phyloP scores from a whole-genome alignment of 1,140 invertebrate genomes.

The Ctenoplectra terminalis region DNA sequence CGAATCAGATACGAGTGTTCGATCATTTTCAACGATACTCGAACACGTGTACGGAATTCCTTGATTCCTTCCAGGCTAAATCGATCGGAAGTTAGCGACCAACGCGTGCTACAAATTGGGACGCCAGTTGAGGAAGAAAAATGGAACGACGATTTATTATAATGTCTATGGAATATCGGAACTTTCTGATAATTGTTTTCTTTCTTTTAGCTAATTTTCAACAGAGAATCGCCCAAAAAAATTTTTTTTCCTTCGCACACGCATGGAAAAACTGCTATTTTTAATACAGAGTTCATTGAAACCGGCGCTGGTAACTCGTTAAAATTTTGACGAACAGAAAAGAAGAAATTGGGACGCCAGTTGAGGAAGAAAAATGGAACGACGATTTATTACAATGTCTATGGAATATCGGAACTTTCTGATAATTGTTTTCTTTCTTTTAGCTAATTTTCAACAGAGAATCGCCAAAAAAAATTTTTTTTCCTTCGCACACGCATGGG shows the following conservation, averaged over 20 bases:
- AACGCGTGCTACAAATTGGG: too few relatives aligned
- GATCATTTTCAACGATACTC: slow-evolving; percentile 6
- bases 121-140: background rate
- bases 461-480: too few relatives aligned
- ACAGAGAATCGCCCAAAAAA: too few relatives aligned
- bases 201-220: too few relatives aligned
- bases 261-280: too few relatives aligned
- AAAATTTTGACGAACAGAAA: background rate
- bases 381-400: background rate
- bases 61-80: background rate
- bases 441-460: too few relatives aligned
- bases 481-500: too few relatives aligned
- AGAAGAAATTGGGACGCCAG: too few relatives aligned
- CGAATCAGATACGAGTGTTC: background rate
- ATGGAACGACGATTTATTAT: background rate
- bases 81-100: background rate
- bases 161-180: background rate
- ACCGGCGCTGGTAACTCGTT: slow-evolving; percentile 22
- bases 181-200: background rate
- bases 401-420: too few relatives aligned
- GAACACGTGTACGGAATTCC: background rate
- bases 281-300: too few relatives aligned
- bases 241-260: too few relatives aligned
- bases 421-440: background rate
- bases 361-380: background rate